Conservation (phyloP, 1,140 invertebrate genomes). For the Lepidotrigona ventralis region DNA sequence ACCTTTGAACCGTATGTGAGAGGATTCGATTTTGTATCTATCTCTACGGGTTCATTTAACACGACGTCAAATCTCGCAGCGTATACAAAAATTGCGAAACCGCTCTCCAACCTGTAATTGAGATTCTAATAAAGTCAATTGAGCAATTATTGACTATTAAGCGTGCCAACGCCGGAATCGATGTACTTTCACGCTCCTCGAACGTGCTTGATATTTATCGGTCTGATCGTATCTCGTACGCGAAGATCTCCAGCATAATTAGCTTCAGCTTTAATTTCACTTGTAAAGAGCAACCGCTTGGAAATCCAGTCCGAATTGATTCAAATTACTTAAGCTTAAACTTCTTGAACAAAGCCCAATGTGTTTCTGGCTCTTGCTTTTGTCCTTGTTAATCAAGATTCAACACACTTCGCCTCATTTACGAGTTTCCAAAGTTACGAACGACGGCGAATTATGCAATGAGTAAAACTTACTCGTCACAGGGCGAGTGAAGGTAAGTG, state of each 20-base stretch:
- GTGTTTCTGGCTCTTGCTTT: too few species aligned
- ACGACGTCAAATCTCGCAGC: too few species aligned
- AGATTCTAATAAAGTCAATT: conserved; percentile 30
- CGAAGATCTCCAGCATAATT: neutral
- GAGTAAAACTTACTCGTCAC: too few species aligned
- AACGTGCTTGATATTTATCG: neutral
- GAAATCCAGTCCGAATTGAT: neutral
- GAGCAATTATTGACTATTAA: conserved; percentile 40
- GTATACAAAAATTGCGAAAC: conserved; percentile 22
- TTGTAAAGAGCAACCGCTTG: neutral
- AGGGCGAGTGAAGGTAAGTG: too few species aligned
- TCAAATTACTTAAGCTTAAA: neutral
- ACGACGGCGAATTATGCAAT: too few species aligned
- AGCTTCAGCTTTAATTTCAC: neutral
- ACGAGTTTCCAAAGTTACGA: too few species aligned
- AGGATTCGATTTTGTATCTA: neutral
- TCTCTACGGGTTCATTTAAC: neutral
- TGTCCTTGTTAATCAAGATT: too few species aligned
- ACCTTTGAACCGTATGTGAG: neutral
- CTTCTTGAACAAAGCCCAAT: neutral
- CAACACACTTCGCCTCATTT: too few species aligned
- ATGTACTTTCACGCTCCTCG: conserved; percentile 7
- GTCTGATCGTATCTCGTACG: neutral
- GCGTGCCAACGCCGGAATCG: neutral
- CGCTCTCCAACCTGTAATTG: conserved; percentile 1